Evolutionary conservation across 1,140 invertebrate genomes (phyloP).

Genomic region (Agraylea sexmaculata): DNA sequence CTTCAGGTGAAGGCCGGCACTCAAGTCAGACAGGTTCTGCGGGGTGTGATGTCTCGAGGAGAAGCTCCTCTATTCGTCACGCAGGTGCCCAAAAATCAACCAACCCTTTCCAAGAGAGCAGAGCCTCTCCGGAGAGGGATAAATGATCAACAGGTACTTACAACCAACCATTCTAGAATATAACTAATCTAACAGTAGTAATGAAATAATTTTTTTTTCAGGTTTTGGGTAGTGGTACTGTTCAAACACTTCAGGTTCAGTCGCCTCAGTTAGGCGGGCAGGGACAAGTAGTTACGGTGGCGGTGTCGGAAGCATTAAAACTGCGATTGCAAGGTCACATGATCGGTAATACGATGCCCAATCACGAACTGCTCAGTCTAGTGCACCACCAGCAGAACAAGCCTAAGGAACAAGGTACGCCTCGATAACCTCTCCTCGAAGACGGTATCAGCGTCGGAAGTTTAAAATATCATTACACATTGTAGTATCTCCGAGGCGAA

Average conservation of each 20-base stretch:
- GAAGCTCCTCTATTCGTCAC: too few species aligned
- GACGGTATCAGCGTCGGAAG: too few species aligned
- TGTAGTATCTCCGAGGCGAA: neutral
- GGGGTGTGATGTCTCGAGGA: too few species aligned
- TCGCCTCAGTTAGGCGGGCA: constrained; percentile 25
- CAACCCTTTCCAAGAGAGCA: neutral
- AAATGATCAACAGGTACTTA: constrained; percentile 7
- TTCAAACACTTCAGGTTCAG: constrained; percentile 18
- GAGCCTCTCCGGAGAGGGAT: constrained; percentile 2
- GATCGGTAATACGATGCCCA: constrained; percentile 2
- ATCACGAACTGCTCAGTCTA: neutral
- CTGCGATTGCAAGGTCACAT: constrained; percentile 18
- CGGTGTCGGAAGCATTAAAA: constrained; percentile 34
- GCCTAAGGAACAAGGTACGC: neutral
- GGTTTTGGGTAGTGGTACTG: too few species aligned
- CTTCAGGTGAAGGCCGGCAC: constrained; percentile 1
- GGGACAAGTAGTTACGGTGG: constrained; percentile 32
- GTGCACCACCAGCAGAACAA: neutral
- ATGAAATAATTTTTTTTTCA: too few species aligned
- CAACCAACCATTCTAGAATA: too few species aligned
- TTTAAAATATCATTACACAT: too few species aligned
- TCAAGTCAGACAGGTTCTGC: too few species aligned
- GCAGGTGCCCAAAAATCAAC: too few species aligned
- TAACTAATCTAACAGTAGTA: too few species aligned
- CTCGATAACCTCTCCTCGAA: neutral